Conservation (phyloP, 2,888 invertebrate species). For the Therioaphis trifolii region DNA sequence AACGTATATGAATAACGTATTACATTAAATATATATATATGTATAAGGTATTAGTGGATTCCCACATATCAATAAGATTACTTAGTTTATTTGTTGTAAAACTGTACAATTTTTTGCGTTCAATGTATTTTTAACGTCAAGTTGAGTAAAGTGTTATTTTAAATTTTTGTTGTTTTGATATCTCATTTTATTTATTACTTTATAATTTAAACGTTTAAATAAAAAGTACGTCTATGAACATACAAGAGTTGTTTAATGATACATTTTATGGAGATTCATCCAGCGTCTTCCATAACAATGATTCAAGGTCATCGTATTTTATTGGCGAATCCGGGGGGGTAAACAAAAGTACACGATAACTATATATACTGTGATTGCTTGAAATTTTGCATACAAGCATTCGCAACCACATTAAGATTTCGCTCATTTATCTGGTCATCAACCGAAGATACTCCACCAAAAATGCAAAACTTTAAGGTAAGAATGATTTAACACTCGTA, state of each 20-base stretch:
- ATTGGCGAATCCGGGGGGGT: constrained; percentile 30
- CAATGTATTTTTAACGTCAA: too few species aligned
- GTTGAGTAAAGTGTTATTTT: neutral
- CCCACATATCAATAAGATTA: too few species aligned
- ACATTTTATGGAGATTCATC: neutral
- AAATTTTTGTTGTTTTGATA: neutral
- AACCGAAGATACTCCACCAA: neutral
- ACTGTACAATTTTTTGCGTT: too few species aligned
- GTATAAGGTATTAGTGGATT: too few species aligned
- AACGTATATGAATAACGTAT: too few species aligned
- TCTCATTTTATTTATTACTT: neutral
- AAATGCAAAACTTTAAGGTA: constrained; percentile 32
- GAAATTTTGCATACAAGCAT: neutral
- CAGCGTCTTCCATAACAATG: neutral
- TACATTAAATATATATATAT: too few species aligned
- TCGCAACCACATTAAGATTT: neutral
- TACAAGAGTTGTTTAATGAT: neutral
- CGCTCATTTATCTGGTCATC: neutral
- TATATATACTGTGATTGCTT: constrained; percentile 21
- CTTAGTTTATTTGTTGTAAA: too few species aligned
- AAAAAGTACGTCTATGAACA: neutral
- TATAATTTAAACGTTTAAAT: neutral
- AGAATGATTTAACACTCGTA: neutral
- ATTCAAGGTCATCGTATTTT: constrained; percentile 18
- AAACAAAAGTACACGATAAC: neutral